Conservation (phyloP, 2,888 invertebrate genomes). For the Yponomeuta evonymella region DNA sequence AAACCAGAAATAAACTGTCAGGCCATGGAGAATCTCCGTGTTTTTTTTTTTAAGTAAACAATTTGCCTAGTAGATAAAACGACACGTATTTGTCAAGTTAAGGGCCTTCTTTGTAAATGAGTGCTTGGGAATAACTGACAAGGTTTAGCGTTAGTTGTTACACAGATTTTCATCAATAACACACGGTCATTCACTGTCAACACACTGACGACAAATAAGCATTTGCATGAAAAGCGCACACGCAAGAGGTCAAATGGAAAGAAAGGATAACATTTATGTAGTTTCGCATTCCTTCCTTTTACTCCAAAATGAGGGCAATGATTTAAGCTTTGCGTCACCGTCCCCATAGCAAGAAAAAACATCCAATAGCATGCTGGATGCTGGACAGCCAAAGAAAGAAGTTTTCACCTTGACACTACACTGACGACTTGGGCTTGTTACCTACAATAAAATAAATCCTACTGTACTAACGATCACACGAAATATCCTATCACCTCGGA, state of each 20-base stretch:
- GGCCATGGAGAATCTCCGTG: no score
- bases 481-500: not conserved
- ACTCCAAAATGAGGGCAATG: not conserved
- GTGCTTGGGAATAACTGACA: not conserved
- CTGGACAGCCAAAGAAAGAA: not conserved
- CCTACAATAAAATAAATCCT: slow-evolving; percentile 46
- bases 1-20: no score
- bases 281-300: not conserved
- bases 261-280: no score
- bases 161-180: not conserved
- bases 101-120: no score
- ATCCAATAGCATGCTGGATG: not conserved
- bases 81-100: no score
- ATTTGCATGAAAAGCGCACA: no score
- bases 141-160: not conserved
- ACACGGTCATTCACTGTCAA: not conserved
- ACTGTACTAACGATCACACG: slow-evolving; percentile 12
- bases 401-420: slow-evolving; percentile 39
- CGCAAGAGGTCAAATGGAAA: no score
- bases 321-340: not conserved
- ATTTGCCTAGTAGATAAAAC: no score
- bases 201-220: not conserved
- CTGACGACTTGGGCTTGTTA: slow-evolving; percentile 38
- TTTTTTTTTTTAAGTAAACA: no score
- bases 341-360: not conserved